Conservation (phyloP, 2,113 vertebrate species). For the Platysternon megacephalum region DNA sequence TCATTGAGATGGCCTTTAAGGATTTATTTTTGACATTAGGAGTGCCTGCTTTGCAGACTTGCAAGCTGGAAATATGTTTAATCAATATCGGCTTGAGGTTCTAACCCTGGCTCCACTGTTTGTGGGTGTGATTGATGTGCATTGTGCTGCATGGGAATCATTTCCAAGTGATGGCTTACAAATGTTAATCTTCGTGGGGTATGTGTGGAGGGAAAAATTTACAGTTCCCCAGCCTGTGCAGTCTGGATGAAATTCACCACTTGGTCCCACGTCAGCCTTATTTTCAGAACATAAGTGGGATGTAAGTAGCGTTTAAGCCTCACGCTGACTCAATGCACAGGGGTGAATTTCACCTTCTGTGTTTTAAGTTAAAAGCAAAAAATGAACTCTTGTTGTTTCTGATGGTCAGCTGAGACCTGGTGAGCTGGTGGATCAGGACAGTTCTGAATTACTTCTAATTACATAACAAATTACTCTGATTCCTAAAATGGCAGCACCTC, state of each 20-base stretch:
- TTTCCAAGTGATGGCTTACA: background rate
- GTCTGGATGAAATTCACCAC: background rate
- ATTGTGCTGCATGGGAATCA: background rate
- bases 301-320: background rate
- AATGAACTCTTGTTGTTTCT: background rate
- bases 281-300: background rate
- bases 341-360: background rate
- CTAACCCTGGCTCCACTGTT: background rate
- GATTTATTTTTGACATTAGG: constrained; percentile 21
- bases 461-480: background rate
- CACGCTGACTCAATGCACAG: background rate
- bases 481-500: background rate
- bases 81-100: fast-evolving
- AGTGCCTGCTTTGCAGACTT: background rate
- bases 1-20: background rate
- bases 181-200: fast-evolving
- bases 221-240: background rate
- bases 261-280: background rate
- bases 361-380: background rate
- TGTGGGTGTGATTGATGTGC: background rate
- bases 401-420: background rate
- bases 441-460: background rate
- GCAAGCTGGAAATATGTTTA: constrained; percentile 14
- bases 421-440: background rate
- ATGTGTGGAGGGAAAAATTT: background rate